Evolutionary conservation across 2,113 vertebrate species (phyloP), one percentile per base, ranked within the genome.

Genomic region (Hiodon tergisus): DNA sequence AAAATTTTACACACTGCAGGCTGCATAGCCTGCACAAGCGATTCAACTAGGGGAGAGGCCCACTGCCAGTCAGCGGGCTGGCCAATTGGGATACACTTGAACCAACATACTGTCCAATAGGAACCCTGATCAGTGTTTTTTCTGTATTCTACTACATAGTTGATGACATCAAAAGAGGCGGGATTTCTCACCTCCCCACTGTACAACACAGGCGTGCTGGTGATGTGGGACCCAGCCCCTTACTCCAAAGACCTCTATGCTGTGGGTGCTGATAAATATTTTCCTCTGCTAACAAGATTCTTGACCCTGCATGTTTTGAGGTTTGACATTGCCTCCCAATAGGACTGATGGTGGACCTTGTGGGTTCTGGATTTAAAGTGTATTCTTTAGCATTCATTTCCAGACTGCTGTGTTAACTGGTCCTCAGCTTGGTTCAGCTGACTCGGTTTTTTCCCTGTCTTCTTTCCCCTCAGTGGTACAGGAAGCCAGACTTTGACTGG

Each of bases 181-280:
- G 83, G 78, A 46, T 93, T 94, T 82, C 78, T 89, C 67, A 80
- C 31, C 16, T 80, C 93, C 14, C 65, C 80, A 0, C 75, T 92
- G 0, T 94, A 92, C 77, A 90, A 81, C 53, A 84, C 87, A 79
- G 92, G 90, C 73, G 85, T 86, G 80, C 84, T 94, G 66, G 85
- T 94, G 69, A 79, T 93, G 67, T 93, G 93, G 92, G 92, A 93
- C 84, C 92, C 93, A 6, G 85, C 91, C 65, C 73, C 89, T 0
- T 94, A 93, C 78, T 86, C 90, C 71, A 85, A 86, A 76, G 86
- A 90, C 76, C 86, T 92, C 74, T 55, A 81, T 68, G 83, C 90
- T 86, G 93, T 94, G 86, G 87, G 86, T 57, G 5, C 60, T 17
- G 13, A 3, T 48, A 7, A 10, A 73, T 3, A 9, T 11, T 59